A percentile compares a stretch with the other conserved stretches of the same genome.
Conservation (phyloP, 2,888 invertebrate species). For the Pherbina coryleti region DNA sequence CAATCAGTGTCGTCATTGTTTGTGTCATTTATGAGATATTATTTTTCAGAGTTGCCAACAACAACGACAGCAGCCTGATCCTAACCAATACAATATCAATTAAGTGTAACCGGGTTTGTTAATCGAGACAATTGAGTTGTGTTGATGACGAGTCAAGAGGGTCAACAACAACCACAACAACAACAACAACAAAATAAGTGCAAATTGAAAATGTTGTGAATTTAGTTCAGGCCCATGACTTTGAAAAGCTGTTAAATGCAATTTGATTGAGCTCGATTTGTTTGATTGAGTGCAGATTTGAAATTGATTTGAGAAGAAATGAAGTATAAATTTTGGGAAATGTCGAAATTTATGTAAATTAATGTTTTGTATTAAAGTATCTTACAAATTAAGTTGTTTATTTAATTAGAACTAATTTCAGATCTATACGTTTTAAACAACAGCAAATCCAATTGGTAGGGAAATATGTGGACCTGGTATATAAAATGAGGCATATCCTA, state of each 20-base stretch:
- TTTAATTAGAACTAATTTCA: no score
- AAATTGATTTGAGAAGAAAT: no score
- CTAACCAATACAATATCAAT: constrained; percentile 32
- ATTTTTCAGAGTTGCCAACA: neutral
- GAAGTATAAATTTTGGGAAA: no score
- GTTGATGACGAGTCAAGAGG: neutral
- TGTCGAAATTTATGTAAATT: no score
- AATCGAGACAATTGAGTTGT: neutral
- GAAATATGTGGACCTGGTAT: no score
- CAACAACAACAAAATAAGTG: neutral
- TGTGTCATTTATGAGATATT: neutral
- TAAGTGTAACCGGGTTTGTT: constrained; percentile 37
- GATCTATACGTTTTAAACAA: no score
- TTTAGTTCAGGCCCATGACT: constrained; percentile 11
- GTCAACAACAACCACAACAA: neutral
- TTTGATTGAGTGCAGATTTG: neutral
- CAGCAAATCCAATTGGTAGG: no score
- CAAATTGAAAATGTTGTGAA: neutral
- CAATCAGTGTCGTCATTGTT: constrained; percentile 54
- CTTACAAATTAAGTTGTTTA: no score
- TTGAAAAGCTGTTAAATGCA: constrained; percentile 30
- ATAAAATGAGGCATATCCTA: no score
- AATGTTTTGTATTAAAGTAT: no score
- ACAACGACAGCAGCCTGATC: neutral
- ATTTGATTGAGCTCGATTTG: constrained; percentile 14